Base-by-base conservation (phyloP, 1,140 invertebrate genomes). In the Bombus superbus region DNA sequence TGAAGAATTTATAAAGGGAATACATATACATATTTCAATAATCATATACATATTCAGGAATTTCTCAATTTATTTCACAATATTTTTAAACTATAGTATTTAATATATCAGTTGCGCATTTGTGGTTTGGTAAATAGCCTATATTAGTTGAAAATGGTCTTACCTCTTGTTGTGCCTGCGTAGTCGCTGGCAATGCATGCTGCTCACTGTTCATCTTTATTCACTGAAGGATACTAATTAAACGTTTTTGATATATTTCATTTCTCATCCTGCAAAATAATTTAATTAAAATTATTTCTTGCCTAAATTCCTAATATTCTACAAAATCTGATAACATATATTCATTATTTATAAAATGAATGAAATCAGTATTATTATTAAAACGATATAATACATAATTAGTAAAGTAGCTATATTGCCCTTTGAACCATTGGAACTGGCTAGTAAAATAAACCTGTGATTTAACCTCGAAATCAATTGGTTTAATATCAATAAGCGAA, bases 181-280 rank as follows among this genome's bases (percentile, higher is more conserved):
- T 95, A 72, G 95, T 94, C 88, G 94, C 94, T 92, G 95, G 95
- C 93, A 95, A 92, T 89, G 95, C 94, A 94, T 95, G 95, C 90
- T 95, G 95, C 91, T 95, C 95, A 90, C 92, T 95, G 92, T 95
- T 95, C 95, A 95, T 95, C 88, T 94, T 95, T 91, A 88, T 90
- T 94, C 89, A 95, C 89, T 94, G 90, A 91, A 88, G 86, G 77
- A 47, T 89, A 88, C 90, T 82, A 89, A 89, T 92, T 90, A 95
- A 92, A 87, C 83, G 86, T 90, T 91, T 88, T 90, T 89, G 66
- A 88, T 83, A 92, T 82, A 93, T 90, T 81, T 93, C 92, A 93
- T 94, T 91, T 91, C 91, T 91, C 88, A 92, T 90, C 87, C 94
- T 95, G 88, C 3, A 94, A 94, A 87, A 89, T 57, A 79, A 64